Percentiles rank a stretch among this genome's conserved stretches.
Evolutionary conservation across 2,113 vertebrate genomes (phyloP).

Genomic region (Corvus moneduloides): DNA sequence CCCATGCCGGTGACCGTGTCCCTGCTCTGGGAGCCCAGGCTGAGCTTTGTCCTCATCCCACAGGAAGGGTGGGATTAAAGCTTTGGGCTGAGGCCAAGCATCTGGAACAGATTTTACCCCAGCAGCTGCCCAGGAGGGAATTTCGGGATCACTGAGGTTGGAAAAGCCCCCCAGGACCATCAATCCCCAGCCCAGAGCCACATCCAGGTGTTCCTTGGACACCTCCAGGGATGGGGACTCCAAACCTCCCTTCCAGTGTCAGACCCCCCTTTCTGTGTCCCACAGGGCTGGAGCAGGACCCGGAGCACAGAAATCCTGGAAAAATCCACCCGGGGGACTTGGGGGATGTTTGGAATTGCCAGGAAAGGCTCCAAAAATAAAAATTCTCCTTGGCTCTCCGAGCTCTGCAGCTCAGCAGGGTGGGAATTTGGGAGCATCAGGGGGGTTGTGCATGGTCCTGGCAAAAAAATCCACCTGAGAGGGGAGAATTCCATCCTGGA

Average conservation of each 20-base stretch:
- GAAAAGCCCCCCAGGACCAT: background rate
- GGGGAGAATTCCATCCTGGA: background rate
- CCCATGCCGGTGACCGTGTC: too few relatives aligned
- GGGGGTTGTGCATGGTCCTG: background rate
- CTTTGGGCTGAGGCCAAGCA: too few relatives aligned
- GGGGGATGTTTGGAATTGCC: background rate
- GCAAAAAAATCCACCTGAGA: background rate
- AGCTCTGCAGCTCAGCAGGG: background rate
- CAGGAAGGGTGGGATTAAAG: too few relatives aligned
- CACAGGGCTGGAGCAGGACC: background rate
- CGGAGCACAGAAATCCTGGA: too few relatives aligned
- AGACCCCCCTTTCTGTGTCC: background rate
- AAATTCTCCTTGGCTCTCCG: background rate
- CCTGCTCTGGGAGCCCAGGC: too few relatives aligned
- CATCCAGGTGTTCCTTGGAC: background rate
- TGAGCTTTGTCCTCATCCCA: too few relatives aligned
- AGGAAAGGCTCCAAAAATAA: too few relatives aligned
- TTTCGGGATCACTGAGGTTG: background rate
- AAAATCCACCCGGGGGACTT: background rate
- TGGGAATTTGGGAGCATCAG: fast-evolving
- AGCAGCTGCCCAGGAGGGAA: background rate
- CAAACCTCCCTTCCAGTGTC: background rate
- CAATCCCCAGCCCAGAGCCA: background rate
- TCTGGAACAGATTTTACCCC: background rate
- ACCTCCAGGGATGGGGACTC: background rate